phyloP scores from a whole-genome alignment of 2,113 vertebrate species.

The Microtus richardsoni region DNA sequence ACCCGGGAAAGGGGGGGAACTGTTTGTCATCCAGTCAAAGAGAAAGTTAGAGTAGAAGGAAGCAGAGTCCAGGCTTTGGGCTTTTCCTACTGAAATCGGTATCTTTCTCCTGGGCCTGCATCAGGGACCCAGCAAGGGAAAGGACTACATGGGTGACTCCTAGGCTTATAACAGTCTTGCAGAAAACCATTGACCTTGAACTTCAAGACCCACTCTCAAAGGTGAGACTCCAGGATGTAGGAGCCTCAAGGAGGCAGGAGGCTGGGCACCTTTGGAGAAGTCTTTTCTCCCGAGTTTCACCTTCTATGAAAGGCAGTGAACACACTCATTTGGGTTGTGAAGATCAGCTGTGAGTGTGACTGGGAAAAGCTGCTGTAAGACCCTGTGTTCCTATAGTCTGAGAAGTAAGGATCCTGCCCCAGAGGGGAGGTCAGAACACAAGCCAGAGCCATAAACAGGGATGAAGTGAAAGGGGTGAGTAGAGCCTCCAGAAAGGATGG shows the following conservation, averaged over 20 bases:
- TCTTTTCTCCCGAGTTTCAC: neutral
- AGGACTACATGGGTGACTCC: accelerated
- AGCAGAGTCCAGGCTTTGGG: neutral
- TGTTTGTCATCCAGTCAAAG: neutral
- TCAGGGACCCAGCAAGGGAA: neutral
- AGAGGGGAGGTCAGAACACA: neutral
- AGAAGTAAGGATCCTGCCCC: neutral
- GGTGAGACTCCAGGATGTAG: neutral
- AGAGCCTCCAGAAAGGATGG: neutral
- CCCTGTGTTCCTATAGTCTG: neutral
- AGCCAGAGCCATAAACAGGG: neutral
- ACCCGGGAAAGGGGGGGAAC: neutral
- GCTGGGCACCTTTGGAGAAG: neutral
- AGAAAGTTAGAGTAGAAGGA: neutral
- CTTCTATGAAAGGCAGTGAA: neutral
- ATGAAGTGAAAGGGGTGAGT: neutral
- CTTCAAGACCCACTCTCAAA: neutral
- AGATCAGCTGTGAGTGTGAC: neutral
- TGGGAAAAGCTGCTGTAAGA: neutral
- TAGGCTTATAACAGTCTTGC: neutral
- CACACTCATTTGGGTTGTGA: neutral
- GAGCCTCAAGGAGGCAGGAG: neutral
- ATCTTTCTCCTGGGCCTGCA: neutral
- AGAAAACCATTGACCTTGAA: neutral
- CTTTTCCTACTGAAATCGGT: neutral